Evolutionary conservation across 1,140 invertebrate genomes (phyloP).

Genomic region (Antheraea mylitta): DNA sequence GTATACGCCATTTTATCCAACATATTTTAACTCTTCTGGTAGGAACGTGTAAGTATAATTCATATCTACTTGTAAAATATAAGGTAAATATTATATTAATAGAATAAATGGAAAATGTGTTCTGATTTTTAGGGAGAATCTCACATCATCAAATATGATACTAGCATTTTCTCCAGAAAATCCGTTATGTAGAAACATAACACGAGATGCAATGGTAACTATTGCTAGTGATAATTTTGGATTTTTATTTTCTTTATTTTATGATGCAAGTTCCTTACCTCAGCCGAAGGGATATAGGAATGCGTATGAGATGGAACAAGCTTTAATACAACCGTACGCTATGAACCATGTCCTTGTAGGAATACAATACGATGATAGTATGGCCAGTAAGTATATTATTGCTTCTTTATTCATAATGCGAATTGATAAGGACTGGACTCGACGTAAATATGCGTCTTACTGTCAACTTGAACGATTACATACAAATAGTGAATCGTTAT

Average conservation of each 20-base stretch:
- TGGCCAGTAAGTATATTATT: slow-evolving; percentile 56
- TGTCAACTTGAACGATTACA: not conserved
- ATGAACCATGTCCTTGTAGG: slow-evolving; percentile 74
- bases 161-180: slow-evolving; percentile 70
- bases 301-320: slow-evolving; percentile 58
- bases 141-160: slow-evolving; percentile 55
- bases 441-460: not conserved
- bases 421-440: not conserved
- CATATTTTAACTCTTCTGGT: slow-evolving; percentile 62
- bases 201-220: slow-evolving; percentile 58
- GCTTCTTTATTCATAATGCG: not conserved
- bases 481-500: too few relatives aligned
- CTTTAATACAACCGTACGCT: slow-evolving; percentile 62
- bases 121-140: slow-evolving; percentile 43
- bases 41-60: slow-evolving; percentile 54
- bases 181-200: slow-evolving; percentile 54
- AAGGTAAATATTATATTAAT: not conserved
- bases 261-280: slow-evolving; percentile 51
- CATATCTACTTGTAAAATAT: not conserved
- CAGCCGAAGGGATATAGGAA: slow-evolving; percentile 60
- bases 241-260: slow-evolving; percentile 42
- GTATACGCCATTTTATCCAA: slow-evolving; percentile 60
- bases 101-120: not conserved
- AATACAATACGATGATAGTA: slow-evolving; percentile 77
- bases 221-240: slow-evolving; percentile 63